Evolutionary conservation across 2,113 vertebrate species (phyloP), one percentile per base, ranked within the genome.

Genomic region (Otolemur garnettii): DNA sequence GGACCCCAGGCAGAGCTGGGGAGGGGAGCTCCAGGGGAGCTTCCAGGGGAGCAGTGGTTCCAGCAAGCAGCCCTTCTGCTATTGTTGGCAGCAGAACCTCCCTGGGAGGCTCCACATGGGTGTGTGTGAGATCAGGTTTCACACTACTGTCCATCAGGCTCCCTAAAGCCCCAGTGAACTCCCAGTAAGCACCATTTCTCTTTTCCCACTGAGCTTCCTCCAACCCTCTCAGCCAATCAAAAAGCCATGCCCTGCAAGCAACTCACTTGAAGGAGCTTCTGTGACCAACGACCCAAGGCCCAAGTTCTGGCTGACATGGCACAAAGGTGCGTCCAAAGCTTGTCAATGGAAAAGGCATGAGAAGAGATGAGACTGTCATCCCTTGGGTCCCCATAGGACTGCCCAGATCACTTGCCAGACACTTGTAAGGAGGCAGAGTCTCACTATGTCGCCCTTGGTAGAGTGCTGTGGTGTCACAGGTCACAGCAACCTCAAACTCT

Each of bases 101-200:
- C 55, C 75, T 91, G 81, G 72, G 75, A 74, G n/a, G 19, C 10
- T 79, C 68, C 66, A 71, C 1, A 1, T 2, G 2, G 13, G 60
- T 30, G 55, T 28, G 75, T 45, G 21, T 33, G 28, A 62, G 85
- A 79, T 95, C 17, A 17, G 38, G 24, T 92, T 96, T 95, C 42
- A 7, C 15, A 11, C 78, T 53, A 3, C 4, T 30, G 50, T 0
- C 0, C 0, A 26, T 21, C 17, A 5, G 74, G 60, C 33, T 64
- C 33, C 28, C 28, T 15, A 30, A 64, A 72, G 64, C 11, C 91
- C 72, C 38, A 14, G 33, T 57, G 75, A 84, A 26, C 87, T 80
- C 21, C 2, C 22, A 57, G 45, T 21, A 75, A 74, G 30, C 75
- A 80, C 62, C 8, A 45, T 33, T 33, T 66, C 35, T 82, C 64